A percentile compares a stretch with the other conserved stretches of the same genome.
These are phyloP conservation scores for Brachionus koreanus DNA, from an alignment of 1,140 invertebrate species.

Conservation along the genomic window DNA sequence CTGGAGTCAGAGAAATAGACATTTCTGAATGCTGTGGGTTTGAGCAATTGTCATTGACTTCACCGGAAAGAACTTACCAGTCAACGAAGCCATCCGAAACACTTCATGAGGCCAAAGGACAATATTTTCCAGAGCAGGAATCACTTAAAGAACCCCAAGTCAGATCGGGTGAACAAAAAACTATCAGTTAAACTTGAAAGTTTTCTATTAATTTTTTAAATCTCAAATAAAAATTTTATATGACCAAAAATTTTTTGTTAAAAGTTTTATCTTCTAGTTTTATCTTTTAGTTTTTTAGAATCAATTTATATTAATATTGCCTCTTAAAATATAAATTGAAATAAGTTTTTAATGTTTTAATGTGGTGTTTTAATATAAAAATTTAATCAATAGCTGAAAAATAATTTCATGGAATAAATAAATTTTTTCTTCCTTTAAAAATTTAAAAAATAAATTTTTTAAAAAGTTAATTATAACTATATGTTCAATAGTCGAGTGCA, in stretches of 20 bases:
- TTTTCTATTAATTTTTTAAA: background rate
- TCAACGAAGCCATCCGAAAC: background rate
- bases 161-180: background rate
- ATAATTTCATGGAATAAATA: too few relatives aligned
- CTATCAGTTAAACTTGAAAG: background rate
- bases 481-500: too few relatives aligned
- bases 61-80: background rate
- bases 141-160: slow-evolving; percentile 1
- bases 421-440: too few relatives aligned
- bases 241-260: background rate
- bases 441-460: too few relatives aligned
- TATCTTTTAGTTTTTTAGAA: too few relatives aligned
- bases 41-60: slow-evolving; percentile 33
- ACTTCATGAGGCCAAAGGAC: background rate
- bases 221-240: background rate
- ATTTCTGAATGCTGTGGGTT: background rate
- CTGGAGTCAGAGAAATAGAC: slow-evolving; percentile 17
- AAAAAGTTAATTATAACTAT: too few relatives aligned
- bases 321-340: too few relatives aligned
- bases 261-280: too few relatives aligned
- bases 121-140: slow-evolving; percentile 19
- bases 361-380: too few relatives aligned
- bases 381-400: too few relatives aligned
- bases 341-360: too few relatives aligned
- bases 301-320: too few relatives aligned